phyloP scores from a whole-genome alignment of 2,797 vertebrate species.

The Pitangus sulphuratus region DNA sequence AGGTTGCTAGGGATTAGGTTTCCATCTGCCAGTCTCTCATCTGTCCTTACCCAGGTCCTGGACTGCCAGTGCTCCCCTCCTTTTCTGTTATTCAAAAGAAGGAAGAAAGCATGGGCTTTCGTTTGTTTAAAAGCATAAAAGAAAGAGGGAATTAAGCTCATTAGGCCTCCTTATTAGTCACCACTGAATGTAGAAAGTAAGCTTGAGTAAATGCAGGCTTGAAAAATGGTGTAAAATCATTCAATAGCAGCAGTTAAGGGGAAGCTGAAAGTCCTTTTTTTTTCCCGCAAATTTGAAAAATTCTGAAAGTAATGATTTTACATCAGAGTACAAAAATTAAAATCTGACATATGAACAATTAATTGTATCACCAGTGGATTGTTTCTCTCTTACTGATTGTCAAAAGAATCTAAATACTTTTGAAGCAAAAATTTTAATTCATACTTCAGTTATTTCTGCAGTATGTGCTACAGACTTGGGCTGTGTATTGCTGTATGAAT shows the following conservation, averaged over 20 bases:
- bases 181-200: conserved; percentile 16
- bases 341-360: background rate
- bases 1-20: conserved; percentile 66
- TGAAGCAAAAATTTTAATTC: background rate
- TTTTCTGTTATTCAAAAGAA: conserved; percentile 44
- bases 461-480: rapidly evolving
- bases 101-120: conserved; percentile 43
- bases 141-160: conserved; percentile 58
- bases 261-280: background rate
- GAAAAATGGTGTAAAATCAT: background rate
- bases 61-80: conserved; percentile 20
- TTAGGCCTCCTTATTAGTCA: conserved; percentile 53
- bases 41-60: conserved; percentile 8
- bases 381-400: background rate
- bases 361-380: background rate
- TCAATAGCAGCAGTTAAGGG: background rate
- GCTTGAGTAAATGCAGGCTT: conserved; percentile 28
- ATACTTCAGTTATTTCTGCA: background rate
- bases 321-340: background rate
- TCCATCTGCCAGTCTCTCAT: conserved; percentile 56
- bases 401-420: background rate
- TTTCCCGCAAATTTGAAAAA: background rate
- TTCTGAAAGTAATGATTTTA: background rate
- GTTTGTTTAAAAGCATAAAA: conserved; percentile 57
- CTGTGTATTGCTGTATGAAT: background rate